A percentile compares a stretch with the other conserved stretches of the same genome.
Evolutionary conservation across 64 coral and sea anemone species (phyloP).

Genomic region (Montipora cactus): DNA sequence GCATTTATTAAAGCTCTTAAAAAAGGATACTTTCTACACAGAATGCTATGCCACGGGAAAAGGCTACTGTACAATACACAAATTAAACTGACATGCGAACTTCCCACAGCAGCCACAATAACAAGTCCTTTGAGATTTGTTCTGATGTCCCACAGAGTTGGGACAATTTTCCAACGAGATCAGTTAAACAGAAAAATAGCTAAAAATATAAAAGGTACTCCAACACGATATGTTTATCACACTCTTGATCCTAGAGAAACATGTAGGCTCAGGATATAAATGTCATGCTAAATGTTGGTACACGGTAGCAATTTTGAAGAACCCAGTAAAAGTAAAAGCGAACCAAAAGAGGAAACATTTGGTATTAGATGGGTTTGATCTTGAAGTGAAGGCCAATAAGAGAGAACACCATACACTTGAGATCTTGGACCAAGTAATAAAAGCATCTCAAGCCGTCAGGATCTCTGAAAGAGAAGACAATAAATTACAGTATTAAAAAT

Average conservation of each 20-base stretch:
- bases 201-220: neutral
- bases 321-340: neutral
- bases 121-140: too few species aligned
- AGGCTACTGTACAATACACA: too few species aligned
- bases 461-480: constrained; percentile 67
- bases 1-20: too few species aligned
- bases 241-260: too few species aligned
- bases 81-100: too few species aligned
- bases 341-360: neutral
- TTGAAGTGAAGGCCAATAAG: constrained; percentile 98
- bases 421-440: constrained; percentile 98
- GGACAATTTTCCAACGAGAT: neutral
- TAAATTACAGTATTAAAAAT: neutral
- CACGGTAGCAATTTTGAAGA: neutral
- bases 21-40: too few species aligned
- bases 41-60: too few species aligned
- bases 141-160: neutral
- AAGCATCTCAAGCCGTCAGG: constrained; percentile 95
- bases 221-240: too few species aligned
- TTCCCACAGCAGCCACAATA: too few species aligned
- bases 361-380: constrained; percentile 94
- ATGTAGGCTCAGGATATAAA: neutral
- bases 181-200: neutral
- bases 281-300: neutral
- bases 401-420: constrained; percentile 98